Evolutionary conservation across 2,113 vertebrate genomes (phyloP).

Genomic region (Eurypyga helias): DNA sequence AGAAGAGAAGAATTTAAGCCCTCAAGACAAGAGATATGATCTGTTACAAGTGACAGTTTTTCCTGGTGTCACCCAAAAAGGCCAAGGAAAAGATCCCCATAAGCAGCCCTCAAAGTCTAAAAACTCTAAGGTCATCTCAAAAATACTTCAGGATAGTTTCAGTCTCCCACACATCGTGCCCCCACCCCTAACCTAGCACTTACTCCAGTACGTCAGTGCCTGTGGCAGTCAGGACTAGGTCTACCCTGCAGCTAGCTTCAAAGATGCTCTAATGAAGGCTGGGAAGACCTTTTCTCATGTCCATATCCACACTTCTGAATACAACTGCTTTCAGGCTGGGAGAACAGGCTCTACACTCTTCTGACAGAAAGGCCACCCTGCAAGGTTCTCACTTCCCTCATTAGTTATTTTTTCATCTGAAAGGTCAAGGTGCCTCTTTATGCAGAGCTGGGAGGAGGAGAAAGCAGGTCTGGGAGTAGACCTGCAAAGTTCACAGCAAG

Average conservation of each 20-base stretch:
- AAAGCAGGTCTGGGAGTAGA: not conserved
- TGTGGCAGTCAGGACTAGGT: not conserved
- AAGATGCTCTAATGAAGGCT: not conserved
- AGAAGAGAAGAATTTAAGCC: not conserved
- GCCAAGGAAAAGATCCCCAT: not conserved
- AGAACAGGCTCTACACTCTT: not conserved
- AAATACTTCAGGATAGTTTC: not conserved
- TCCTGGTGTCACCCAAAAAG: not conserved
- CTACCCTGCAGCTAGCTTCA: not conserved
- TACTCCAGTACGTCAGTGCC: not conserved
- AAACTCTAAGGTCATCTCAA: not conserved
- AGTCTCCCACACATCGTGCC: rapidly evolving
- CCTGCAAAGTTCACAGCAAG: not conserved
- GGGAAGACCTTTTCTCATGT: not conserved
- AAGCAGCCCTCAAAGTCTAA: not conserved
- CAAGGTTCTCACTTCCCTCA: not conserved
- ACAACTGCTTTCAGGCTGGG: not conserved
- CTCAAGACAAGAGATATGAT: not conserved
- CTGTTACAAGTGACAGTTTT: not conserved
- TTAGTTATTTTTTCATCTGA: not conserved
- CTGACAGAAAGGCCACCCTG: not conserved
- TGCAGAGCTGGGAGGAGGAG: not conserved
- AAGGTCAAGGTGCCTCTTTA: not conserved
- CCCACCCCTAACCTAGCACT: not conserved
- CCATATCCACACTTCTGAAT: not conserved